These are phyloP conservation scores for Malachius bipustulatus DNA, from an alignment of 2,888 invertebrate genomes.

Conservation along the genomic window DNA sequence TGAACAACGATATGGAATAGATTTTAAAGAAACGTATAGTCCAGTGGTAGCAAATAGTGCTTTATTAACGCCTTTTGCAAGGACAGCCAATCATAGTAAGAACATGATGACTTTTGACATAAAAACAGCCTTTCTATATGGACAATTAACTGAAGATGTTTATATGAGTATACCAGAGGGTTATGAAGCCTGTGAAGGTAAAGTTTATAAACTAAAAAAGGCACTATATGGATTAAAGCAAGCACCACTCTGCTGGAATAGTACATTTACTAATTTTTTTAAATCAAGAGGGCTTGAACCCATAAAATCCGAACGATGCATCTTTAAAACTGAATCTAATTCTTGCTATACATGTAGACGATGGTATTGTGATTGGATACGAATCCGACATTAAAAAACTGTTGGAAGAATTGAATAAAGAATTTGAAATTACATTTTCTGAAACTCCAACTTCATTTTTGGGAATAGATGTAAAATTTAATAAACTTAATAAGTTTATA, in stretches of 20 bases:
- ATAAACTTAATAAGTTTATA: too few species aligned
- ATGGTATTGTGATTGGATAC: not conserved
- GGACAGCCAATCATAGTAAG: too few species aligned
- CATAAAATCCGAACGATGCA: slow-evolving; percentile 3
- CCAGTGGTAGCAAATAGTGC: slow-evolving; percentile 10
- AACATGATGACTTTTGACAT: slow-evolving; percentile 1
- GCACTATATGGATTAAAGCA: slow-evolving; percentile 1
- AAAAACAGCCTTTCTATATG: slow-evolving; percentile 5
- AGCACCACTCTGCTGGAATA: slow-evolving; percentile 2
- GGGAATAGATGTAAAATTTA: too few species aligned
- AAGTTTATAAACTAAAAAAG: slow-evolving; percentile 2
- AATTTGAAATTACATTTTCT: too few species aligned
- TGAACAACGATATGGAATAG: slow-evolving; percentile 14
- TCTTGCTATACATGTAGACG: slow-evolving; percentile 1
- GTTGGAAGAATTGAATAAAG: too few species aligned
- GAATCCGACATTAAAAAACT: not conserved
- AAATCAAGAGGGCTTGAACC: not conserved
- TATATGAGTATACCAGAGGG: too few species aligned
- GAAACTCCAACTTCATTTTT: too few species aligned
- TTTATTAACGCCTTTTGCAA: too few species aligned
- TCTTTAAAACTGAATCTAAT: not conserved
- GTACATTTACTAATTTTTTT: not conserved
- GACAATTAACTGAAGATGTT: not conserved
- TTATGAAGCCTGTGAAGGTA: too few species aligned
- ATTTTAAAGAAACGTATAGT: slow-evolving; percentile 13